phyloP scores from a whole-genome alignment of 1,140 invertebrate species.

The Aphaenogaster ashmeadi region DNA sequence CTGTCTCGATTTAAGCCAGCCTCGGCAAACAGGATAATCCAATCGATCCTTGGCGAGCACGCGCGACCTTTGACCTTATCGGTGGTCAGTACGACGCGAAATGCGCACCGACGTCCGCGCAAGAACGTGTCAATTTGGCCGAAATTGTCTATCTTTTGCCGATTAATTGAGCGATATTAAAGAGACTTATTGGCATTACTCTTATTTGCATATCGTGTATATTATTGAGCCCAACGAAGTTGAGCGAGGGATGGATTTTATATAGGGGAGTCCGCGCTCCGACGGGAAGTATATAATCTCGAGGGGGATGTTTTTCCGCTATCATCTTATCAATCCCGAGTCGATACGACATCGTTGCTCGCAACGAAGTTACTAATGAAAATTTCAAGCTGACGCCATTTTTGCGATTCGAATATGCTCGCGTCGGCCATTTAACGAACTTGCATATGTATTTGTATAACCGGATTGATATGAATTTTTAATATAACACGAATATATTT shows the following conservation, averaged over 20 bases:
- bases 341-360: neutral
- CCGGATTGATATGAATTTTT: constrained; percentile 55
- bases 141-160: constrained; percentile 11
- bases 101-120: constrained; percentile 27
- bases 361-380: constrained; percentile 34
- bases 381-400: constrained; percentile 53
- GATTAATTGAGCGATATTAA: neutral
- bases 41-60: constrained; percentile 69
- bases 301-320: neutral
- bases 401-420: constrained; percentile 9
- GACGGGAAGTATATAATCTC: neutral
- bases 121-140: constrained; percentile 15
- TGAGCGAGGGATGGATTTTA: neutral
- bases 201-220: neutral
- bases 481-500: constrained; percentile 40
- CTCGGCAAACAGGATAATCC: constrained; percentile 58
- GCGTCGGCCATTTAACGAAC: constrained; percentile 49
- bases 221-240: neutral
- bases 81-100: constrained; percentile 7
- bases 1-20: constrained; percentile 40
- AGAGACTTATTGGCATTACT: neutral
- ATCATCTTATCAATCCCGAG: constrained; percentile 35
- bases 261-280: neutral
- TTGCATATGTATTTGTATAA: constrained; percentile 55
- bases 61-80: constrained; percentile 71